These are phyloP conservation scores for Drosophila antonietae DNA, from an alignment of 2,888 invertebrate species.

Conservation along the genomic window DNA sequence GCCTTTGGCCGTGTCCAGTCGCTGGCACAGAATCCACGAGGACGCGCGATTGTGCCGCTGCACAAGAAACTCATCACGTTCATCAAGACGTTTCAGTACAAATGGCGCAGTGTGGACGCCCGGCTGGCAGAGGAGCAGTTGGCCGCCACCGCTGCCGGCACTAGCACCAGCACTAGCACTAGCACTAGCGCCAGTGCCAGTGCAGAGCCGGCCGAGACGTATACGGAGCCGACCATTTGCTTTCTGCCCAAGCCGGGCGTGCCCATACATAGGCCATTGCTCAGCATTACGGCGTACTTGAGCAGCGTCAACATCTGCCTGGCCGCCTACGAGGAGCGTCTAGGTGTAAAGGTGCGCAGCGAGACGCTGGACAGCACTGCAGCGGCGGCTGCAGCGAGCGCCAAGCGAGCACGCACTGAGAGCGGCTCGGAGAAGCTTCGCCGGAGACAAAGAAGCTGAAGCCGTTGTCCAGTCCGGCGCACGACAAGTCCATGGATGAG, in stretches of 20 bases:
- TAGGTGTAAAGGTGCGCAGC: slow-evolving; percentile 86
- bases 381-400: slow-evolving; percentile 46
- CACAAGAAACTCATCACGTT: slow-evolving; percentile 90
- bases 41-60: slow-evolving; percentile 89
- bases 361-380: slow-evolving; percentile 83
- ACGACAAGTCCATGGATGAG: slow-evolving; percentile 58
- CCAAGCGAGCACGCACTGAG: slow-evolving; percentile 86
- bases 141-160: slow-evolving; percentile 9
- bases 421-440: slow-evolving; percentile 86
- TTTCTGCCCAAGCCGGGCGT: slow-evolving; percentile 87
- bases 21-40: slow-evolving; percentile 95
- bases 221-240: slow-evolving; percentile 79
- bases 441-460: slow-evolving; percentile 85
- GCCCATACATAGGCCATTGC: slow-evolving; percentile 89
- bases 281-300: slow-evolving; percentile 91
- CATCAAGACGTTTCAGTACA: slow-evolving; percentile 89
- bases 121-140: slow-evolving; percentile 74
- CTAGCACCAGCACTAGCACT: no score
- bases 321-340: slow-evolving; percentile 90
- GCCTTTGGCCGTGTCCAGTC: slow-evolving; percentile 94
- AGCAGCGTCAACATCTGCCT: slow-evolving; percentile 92
- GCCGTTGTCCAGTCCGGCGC: slow-evolving; percentile 45
- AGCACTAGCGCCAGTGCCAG: background rate
- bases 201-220: background rate
- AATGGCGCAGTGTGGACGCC: slow-evolving; percentile 89